Evolutionary conservation across 2,113 vertebrate species (phyloP), one percentile per base, ranked within the genome.

Genomic region (Neofelis nebulosa): DNA sequence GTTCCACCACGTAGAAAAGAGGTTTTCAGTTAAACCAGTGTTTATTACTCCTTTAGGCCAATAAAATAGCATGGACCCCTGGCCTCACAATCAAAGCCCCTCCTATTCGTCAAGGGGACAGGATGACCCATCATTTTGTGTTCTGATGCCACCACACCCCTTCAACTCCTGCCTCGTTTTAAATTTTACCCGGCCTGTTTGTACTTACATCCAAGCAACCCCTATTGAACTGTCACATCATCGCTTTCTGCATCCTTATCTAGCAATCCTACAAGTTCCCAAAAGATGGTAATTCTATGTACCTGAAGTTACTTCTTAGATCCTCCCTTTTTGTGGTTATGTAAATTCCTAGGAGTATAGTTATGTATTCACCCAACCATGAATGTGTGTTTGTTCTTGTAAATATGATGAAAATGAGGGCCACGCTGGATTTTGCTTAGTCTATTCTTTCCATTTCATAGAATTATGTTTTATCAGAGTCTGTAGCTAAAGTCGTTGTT

Each of bases 71-170:
- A 23, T 48, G 21, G 1, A 16, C 10, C 1, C 11, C 93, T 68
- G 6, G 12, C 18, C 7, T 90, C 55, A 52, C 33, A 38, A 78
- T 74, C 41, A 66, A 74, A 92, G 78, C 21, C 27, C 18, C 69
- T 38, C 8, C 14, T 74, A 25, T 38, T 48, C 82, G 52, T 71
- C 45, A 55, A 93, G 52, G 14, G 4, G 11, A 21, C 36, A 68
- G 2, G 5, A 9, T 2, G 1, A 3, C 16, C 29, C 31, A 9
- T 23, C 10, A 16, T 13, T 66, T n/a, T 15, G 50, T 21, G 19
- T 45, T 5, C 5, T 12, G 25, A 45, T 15, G 5, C 10, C 23
- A 89, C 38, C 31, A 41, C 33, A 76, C 16, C 8, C 4, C 9
- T 38, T 85, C 18, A 33, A 19, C 16, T 8, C 15, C 11, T 10